Evolutionary conservation across 2,113 vertebrate species (phyloP).

Genomic region (Pangasianodon hypophthalmus): DNA sequence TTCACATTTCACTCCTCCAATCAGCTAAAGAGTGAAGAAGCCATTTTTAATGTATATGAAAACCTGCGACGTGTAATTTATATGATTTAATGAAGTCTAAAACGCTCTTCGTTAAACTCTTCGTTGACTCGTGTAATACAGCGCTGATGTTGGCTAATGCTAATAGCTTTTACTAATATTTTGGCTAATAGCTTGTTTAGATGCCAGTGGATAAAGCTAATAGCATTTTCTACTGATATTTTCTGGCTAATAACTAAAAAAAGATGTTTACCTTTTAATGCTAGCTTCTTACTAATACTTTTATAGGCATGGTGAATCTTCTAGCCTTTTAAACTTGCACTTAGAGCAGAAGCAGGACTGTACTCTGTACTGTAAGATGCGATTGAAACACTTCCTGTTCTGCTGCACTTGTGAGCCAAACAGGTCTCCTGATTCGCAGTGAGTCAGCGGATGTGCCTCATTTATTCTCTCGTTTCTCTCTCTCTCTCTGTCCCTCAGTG

Average conservation of each 20-base stretch:
- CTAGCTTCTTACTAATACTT: not conserved
- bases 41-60: no score
- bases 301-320: no score
- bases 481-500: not conserved
- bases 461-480: not conserved
- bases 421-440: conserved; percentile 2
- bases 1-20: no score
- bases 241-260: not conserved
- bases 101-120: no score
- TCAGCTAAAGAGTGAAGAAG: no score
- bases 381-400: conserved; percentile 29
- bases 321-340: not conserved
- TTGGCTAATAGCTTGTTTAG: not conserved
- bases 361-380: conserved; percentile 8
- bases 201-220: not conserved
- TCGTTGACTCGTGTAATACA: no score
- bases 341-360: not conserved
- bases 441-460: not conserved
- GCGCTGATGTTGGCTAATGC: no score
- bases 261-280: not conserved
- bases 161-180: no score
- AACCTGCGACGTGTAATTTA: no score
- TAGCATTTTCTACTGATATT: not conserved
- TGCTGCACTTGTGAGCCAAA: not conserved
- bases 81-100: no score